Evolutionary conservation across 2,797 vertebrate genomes (phyloP), one percentile per base, ranked within the genome.

Genomic region (Sebastes jordani): DNA sequence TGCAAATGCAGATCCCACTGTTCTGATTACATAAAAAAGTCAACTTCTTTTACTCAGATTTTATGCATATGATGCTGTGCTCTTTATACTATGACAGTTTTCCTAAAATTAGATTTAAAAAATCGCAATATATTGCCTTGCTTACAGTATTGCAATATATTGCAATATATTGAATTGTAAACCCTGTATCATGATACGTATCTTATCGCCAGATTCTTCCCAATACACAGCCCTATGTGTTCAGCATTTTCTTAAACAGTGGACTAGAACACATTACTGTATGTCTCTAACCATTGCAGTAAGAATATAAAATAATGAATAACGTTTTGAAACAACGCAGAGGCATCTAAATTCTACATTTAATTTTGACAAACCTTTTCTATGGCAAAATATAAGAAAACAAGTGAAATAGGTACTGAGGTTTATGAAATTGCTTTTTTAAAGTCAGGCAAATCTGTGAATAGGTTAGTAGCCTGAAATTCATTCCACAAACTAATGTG

Each of bases 111-210:
- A 49, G 16, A 49, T 49, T 20, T 0, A 49, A 49, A 4, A 8
- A 20, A 49, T 18, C 0, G 2, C 18, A 9, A 49, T 49, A 49
- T 49, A 49, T 4, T 0, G 16, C 18, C 7, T 0, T 49, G 46
- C 46, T 49, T 49, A 49, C 46, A 20, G 0, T 20, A 49, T 49
- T 2, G 0, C 46, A 8, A 20, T 49, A 49, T 49, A 49, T 0
- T 0, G 7, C 16, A 49, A 20, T 49, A 49, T 49, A 49, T 49
- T 49, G 14, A 46, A 46, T 46, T 0, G 18, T 49, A 20, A 20
- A 20, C 7, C 16, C 7, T 49, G 18, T 20, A 49, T 49, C 46
- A 49, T 20, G 46, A 49, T 49, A 49, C 18, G 18, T 49, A 49
- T 49, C 7, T 49, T 18, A 46, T 46, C 3, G 0, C 3, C 42